Evolutionary conservation across 2,113 vertebrate genomes (phyloP).

Genomic region (Caretta caretta): DNA sequence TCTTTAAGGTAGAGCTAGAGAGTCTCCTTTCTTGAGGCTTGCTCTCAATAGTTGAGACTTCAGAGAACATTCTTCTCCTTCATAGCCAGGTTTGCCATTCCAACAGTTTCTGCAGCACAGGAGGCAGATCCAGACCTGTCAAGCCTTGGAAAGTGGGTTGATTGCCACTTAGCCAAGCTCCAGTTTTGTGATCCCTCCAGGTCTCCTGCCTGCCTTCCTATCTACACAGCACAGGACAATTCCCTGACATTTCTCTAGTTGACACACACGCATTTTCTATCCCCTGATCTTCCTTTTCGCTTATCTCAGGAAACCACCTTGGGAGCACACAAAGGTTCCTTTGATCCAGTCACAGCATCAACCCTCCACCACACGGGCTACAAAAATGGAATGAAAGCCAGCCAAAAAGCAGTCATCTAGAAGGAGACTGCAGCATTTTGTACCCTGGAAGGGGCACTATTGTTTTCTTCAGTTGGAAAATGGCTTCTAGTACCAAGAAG

Average conservation of each 20-base stretch:
- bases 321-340: neutral
- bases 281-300: neutral
- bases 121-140: neutral
- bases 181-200: neutral
- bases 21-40: neutral
- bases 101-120: neutral
- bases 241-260: neutral
- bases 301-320: neutral
- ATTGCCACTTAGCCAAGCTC: neutral
- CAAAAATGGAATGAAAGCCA: slow-evolving; percentile 47
- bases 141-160: neutral
- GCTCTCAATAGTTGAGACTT: neutral
- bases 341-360: neutral
- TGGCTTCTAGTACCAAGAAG: slow-evolving; percentile 72
- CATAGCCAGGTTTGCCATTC: neutral
- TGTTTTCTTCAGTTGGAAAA: slow-evolving; percentile 70
- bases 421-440: neutral
- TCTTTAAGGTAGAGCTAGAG: neutral
- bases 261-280: neutral
- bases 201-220: neutral
- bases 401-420: slow-evolving; percentile 63
- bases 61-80: neutral
- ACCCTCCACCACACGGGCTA: slow-evolving; percentile 19
- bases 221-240: neutral
- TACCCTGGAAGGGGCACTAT: slow-evolving; percentile 42